phyloP scores from a whole-genome alignment of 2,113 vertebrate genomes.

The Vulpes lagopus region DNA sequence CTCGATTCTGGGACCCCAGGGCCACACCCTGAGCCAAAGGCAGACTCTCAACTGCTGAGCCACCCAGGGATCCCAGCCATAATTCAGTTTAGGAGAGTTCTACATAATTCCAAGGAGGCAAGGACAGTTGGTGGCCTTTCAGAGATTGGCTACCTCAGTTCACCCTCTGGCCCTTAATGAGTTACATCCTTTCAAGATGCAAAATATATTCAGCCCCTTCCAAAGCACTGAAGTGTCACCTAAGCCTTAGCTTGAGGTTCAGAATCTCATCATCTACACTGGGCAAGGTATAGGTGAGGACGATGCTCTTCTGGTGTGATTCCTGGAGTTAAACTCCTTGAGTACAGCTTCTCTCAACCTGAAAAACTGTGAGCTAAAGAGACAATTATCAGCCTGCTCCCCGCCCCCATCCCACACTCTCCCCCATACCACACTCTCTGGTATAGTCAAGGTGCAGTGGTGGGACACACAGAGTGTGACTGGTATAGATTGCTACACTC shows the following conservation, averaged over 20 bases:
- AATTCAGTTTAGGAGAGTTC: not conserved
- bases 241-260: not conserved
- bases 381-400: not conserved
- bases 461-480: not conserved
- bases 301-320: not conserved
- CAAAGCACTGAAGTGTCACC: not conserved
- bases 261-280: not conserved
- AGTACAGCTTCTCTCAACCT: not conserved
- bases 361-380: not conserved
- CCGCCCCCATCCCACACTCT: accelerated
- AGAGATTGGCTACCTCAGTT: not conserved
- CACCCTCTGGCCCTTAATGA: not conserved
- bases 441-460: not conserved
- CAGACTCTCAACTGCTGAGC: no score
- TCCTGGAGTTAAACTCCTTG: not conserved
- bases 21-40: no score
- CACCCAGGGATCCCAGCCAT: no score
- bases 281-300: not conserved
- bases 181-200: not conserved
- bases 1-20: no score
- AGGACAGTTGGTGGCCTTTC: not conserved
- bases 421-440: no score
- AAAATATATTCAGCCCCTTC: not conserved
- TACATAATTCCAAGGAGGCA: not conserved
- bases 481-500: not conserved